A percentile compares a stretch with the other conserved stretches of the same genome.
Conservation (phyloP, 2,888 invertebrate genomes). For the Embidobia sp. region DNA sequence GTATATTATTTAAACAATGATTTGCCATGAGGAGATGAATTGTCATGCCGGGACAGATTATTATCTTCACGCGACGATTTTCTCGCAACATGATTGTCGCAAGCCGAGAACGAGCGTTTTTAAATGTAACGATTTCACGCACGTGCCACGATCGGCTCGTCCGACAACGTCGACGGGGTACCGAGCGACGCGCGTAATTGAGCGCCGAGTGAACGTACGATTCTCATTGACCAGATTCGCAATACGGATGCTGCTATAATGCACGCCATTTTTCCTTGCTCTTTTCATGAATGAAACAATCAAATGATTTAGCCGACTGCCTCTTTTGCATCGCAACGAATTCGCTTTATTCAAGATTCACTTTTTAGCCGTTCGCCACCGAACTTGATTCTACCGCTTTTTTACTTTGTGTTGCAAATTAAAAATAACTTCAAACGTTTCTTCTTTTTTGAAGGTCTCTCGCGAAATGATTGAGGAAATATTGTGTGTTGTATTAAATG, state of each 20-base stretch:
- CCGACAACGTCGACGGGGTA: constrained; percentile 32
- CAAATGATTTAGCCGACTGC: constrained; percentile 31
- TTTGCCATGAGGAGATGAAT: too few species aligned
- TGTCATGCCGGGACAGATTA: too few species aligned
- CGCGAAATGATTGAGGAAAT: too few species aligned
- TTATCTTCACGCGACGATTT: constrained; percentile 5
- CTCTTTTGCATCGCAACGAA: constrained; percentile 8
- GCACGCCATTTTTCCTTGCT: constrained; percentile 42
- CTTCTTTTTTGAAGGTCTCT: too few species aligned
- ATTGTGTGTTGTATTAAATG: too few species aligned
- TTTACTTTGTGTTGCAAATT: too few species aligned
- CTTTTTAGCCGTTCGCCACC: too few species aligned
- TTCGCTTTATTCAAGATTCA: too few species aligned
- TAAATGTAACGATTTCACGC: constrained; percentile 35
- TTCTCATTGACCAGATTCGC: constrained; percentile 50
- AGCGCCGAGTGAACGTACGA: constrained; percentile 57
- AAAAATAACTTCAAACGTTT: too few species aligned
- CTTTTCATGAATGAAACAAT: constrained; percentile 57
- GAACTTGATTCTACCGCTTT: too few species aligned
- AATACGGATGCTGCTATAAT: constrained; percentile 39
- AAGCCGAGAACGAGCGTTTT: constrained; percentile 39
- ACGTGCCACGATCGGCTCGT: constrained; percentile 40
- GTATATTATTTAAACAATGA: too few species aligned
- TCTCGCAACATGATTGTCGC: constrained; percentile 21
- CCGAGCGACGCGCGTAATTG: constrained; percentile 41